A percentile compares a stretch with the other conserved stretches of the same genome.
phyloP scores from a whole-genome alignment of 2,113 vertebrate genomes.

The Atractosteus spatula region DNA sequence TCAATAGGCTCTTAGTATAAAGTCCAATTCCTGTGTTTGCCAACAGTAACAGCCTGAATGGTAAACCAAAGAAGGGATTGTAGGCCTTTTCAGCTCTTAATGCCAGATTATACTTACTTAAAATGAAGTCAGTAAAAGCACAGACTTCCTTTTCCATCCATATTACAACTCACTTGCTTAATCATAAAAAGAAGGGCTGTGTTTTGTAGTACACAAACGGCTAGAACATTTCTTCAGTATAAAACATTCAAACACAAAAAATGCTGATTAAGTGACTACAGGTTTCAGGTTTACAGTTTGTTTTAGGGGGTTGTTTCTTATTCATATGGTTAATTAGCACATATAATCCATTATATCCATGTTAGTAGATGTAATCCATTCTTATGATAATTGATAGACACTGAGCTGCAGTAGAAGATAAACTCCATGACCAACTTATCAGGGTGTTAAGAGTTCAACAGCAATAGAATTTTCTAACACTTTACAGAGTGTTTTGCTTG shows the following conservation, averaged over 20 bases:
- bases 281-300: neutral
- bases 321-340: neutral
- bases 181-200: conserved; percentile 5
- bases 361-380: no score
- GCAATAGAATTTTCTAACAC: no score
- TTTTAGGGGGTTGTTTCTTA: neutral
- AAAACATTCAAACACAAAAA: neutral
- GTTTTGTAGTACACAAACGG: neutral
- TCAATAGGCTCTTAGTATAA: conserved; percentile 20
- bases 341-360: neutral
- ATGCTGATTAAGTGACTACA: neutral
- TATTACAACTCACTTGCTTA: conserved; percentile 13
- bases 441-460: no score
- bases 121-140: conserved; percentile 14
- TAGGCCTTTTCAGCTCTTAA: neutral
- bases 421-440: no score
- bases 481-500: no score
- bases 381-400: no score
- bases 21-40: neutral
- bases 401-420: no score
- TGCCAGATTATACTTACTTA: conserved; percentile 3
- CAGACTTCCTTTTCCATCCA: conserved; percentile 8
- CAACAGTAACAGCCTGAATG: neutral
- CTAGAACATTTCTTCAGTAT: neutral
- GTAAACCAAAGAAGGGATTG: conserved; percentile 4